Evolutionary conservation across 2,888 invertebrate genomes (phyloP), one percentile per base, ranked within the genome.

Genomic region (Eumacrocentrus americanus): DNA sequence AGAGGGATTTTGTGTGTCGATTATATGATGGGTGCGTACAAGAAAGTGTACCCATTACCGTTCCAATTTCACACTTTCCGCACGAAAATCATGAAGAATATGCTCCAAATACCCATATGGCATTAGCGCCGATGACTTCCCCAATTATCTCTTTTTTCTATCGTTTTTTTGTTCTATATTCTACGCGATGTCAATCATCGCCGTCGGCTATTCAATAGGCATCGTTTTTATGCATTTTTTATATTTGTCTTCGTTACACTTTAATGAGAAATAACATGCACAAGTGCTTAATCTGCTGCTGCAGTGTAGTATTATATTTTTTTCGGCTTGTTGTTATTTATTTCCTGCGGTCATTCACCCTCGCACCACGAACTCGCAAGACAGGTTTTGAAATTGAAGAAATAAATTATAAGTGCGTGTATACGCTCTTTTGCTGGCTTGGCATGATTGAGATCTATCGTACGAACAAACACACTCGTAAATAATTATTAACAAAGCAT

Each of bases 111-210:
- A 14, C n/a, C 16, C 50, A 6, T 18, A 50, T 34, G 20, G 34
- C 18, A 50, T 50, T 50, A 50, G 34, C n/a, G 18, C 35, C 35
- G 18, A 50, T 50, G 50, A 50, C 50, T 52, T 23, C 25, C 38
- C 16, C 40, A 25, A 52, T 52, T 52, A 51, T 14, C 18, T 50
- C 18, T 50, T 34, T 3, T 35, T 35, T 18, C 23, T 22, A 22
- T 22, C 12, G 11, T 46, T 23, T 20, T 11, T 35, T 35, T 1
- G 5, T 20, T 18, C 18, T 5, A 25, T 23, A 18, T 50, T 9
- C 18, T 50, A 18, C 12, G 2, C n/a, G 11, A 50, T 18, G 34
- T 35, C 50, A 35, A 50, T 35, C n/a, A 35, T 34, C 18, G 29
- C 9, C 50, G 12, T 34, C 34, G 34, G 50, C 18, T 25, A 50